phyloP scores from a whole-genome alignment of 2,888 invertebrate genomes.

The Laothoe populi region DNA sequence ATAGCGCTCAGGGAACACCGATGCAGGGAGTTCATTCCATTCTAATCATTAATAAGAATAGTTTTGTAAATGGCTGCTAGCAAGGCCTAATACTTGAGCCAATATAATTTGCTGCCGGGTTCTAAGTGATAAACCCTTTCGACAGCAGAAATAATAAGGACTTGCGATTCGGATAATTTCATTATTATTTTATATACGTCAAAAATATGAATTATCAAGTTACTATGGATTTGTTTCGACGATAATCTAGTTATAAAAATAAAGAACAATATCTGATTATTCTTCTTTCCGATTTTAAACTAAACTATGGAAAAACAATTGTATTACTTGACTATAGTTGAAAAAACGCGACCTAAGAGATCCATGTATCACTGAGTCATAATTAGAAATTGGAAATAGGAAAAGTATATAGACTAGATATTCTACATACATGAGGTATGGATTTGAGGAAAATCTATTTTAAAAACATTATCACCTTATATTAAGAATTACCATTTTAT shows the following conservation, averaged over 20 bases:
- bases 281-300: too few species aligned
- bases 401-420: not conserved
- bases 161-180: not conserved
- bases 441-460: conserved; percentile 10
- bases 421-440: not conserved
- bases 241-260: too few species aligned
- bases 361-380: not conserved
- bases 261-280: too few species aligned
- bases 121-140: conserved; percentile 22
- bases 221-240: too few species aligned
- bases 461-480: not conserved
- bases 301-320: too few species aligned
- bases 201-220: too few species aligned
- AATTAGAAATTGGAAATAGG: not conserved
- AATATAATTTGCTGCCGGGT: conserved; percentile 52
- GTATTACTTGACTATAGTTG: too few species aligned
- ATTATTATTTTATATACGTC: too few species aligned
- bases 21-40: too few species aligned
- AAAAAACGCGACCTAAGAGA: too few species aligned
- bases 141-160: not conserved
- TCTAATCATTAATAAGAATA: conserved; percentile 33
- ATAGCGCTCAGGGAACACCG: too few species aligned
- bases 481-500: not conserved
- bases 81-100: conserved; percentile 55
- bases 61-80: conserved; percentile 43